Evolutionary conservation across 2,797 vertebrate species (phyloP).

Genomic region (Taenioides sp.): DNA sequence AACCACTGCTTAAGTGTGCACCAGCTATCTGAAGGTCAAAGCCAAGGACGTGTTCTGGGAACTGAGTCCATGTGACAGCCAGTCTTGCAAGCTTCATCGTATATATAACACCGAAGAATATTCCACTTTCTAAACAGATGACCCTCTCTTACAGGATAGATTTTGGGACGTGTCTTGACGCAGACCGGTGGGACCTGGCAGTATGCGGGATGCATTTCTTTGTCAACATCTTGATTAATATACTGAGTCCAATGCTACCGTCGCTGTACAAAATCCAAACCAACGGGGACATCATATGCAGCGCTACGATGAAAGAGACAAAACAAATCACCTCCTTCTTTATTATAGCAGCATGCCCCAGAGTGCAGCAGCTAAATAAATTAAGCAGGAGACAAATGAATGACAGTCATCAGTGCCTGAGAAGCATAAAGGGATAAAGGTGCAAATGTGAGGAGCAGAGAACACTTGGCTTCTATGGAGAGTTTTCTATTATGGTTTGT

Average conservation of each 20-base stretch:
- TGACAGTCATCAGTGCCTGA: constrained; percentile 67
- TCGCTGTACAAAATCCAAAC: constrained; percentile 56
- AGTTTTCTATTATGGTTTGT: constrained; percentile 14
- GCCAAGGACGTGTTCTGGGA: constrained; percentile 58
- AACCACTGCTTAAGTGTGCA: constrained; percentile 24
- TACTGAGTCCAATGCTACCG: constrained; percentile 59
- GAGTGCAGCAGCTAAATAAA: constrained; percentile 73
- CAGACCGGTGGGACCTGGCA: constrained; percentile 59
- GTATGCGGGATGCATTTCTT: constrained; percentile 53
- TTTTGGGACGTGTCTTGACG: constrained; percentile 49
- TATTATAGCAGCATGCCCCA: constrained; percentile 69
- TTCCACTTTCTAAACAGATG: constrained; percentile 17
- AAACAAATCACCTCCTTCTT: constrained; percentile 69
- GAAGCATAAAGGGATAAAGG: constrained; percentile 33
- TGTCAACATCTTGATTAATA: constrained; percentile 81
- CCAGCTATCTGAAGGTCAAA: constrained; percentile 56
- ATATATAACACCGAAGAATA: constrained; percentile 11
- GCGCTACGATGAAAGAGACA: constrained; percentile 50
- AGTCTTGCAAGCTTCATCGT: constrained; percentile 28
- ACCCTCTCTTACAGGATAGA: constrained; percentile 30
- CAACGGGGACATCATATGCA: constrained; percentile 66
- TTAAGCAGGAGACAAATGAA: constrained; percentile 75
- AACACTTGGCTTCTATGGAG: no score
- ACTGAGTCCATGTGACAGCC: constrained; percentile 39
- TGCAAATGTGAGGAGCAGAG: constrained; percentile 42